phyloP scores from a whole-genome alignment of 2,888 invertebrate species.

The Cosmia pyralina region DNA sequence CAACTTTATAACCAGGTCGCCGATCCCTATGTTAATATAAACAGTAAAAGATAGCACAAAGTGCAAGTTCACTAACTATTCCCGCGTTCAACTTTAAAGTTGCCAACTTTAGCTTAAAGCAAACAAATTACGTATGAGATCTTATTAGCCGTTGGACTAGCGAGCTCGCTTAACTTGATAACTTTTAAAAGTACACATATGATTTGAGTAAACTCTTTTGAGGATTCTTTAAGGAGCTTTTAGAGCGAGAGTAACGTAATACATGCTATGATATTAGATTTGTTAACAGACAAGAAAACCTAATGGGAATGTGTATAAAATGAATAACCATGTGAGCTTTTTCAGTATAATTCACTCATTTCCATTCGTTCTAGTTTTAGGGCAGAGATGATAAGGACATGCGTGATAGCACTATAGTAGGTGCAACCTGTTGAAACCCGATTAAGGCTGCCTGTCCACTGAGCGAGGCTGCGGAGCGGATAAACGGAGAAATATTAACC shows the following conservation, averaged over 20 bases:
- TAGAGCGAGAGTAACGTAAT: background rate
- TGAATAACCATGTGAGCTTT: background rate
- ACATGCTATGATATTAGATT: no score
- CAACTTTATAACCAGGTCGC: slow-evolving; percentile 20
- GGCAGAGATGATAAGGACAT: background rate
- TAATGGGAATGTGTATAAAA: background rate
- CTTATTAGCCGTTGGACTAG: slow-evolving; percentile 39
- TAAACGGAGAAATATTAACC: no score
- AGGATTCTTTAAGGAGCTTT: slow-evolving; percentile 11
- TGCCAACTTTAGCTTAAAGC: slow-evolving; percentile 40
- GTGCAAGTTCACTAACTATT: slow-evolving; percentile 41
- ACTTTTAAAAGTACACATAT: slow-evolving; percentile 26
- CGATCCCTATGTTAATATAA: slow-evolving; percentile 26
- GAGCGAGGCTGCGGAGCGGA: no score
- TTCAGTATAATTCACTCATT: background rate
- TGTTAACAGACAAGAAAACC: background rate
- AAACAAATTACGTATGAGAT: slow-evolving; percentile 53
- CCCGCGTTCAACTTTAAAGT: slow-evolving; percentile 38
- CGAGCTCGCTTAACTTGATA: slow-evolving; percentile 18
- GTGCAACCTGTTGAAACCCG: background rate
- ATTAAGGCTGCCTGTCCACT: no score
- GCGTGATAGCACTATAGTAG: background rate
- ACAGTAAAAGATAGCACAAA: slow-evolving; percentile 39
- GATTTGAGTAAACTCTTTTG: background rate
- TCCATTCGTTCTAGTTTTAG: background rate